Evolutionary conservation across 2,888 invertebrate species (phyloP), one percentile per base, ranked within the genome.

Genomic region (Neuroscelio doddi): DNA sequence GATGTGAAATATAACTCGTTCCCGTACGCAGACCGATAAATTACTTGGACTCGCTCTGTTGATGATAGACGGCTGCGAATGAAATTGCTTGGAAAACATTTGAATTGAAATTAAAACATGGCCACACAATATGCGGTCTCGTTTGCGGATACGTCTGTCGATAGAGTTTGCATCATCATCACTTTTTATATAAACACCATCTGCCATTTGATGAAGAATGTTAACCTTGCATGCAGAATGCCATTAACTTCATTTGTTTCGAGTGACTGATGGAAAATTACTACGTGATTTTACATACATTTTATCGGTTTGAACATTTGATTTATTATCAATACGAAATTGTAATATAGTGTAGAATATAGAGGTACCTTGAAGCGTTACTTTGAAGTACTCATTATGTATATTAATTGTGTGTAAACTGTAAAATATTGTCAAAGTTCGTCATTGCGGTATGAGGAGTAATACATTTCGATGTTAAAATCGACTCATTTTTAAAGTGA

Each of bases 61-160:
- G 47, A 41, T 34, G 47, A 47, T 34, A 27, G 44, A 30, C 9
- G 12, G 17, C 45, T 16, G 41, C 46, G 34, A 27, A 21, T 15
- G 44, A 36, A 52, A 53, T 53, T 10, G 52, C 47, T 27, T 27
- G 42, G 36, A 34, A 61, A 61, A 61, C 52, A 42, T 61, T 47
- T 53, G 26, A 53, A 55, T 49, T 42, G 26, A 49, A 53, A 61
- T 61, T 61, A 53, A 49, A 34, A 16, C 38, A 10, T 1, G 3
- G 15, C 36, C n/a, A n/a, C n/a, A n/a, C n/a, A 10, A 47, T 56
- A 39, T 8, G 9, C 17, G 32, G 9, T 42, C 10, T 9, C 38
- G 5, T 24, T 39, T 12, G 14, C 32, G 21, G 21, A 21, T 21
- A 21, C 21, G 21, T 21, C 21, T 21, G 21, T 21, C 30, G 10